Evolutionary conservation across 2,113 vertebrate species (phyloP).

Genomic region (Varanus salvator): DNA sequence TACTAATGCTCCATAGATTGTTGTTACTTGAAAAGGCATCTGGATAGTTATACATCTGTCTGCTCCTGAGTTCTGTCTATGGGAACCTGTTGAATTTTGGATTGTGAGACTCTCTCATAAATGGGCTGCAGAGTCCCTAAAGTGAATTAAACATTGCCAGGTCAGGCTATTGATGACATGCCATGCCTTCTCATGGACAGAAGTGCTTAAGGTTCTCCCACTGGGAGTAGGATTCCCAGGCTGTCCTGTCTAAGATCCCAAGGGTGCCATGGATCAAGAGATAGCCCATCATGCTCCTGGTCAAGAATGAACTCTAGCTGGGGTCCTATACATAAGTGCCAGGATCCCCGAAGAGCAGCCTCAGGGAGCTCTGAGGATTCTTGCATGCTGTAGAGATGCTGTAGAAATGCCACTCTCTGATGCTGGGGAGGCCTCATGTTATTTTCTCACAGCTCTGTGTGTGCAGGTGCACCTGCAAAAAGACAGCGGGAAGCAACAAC

Average conservation of each 20-base stretch:
- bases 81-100: background rate
- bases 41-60: background rate
- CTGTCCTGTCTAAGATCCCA: too few relatives aligned
- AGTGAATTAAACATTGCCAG: background rate
- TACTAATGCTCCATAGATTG: too few relatives aligned
- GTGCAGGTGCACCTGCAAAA: background rate
- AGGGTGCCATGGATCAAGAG: too few relatives aligned
- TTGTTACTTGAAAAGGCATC: too few relatives aligned
- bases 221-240: background rate
- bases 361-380: background rate
- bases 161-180: background rate
- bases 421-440: background rate
- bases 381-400: background rate
- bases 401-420: background rate
- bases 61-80: background rate
- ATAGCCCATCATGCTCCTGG: background rate
- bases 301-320: too few relatives aligned
- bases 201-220: background rate
- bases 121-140: background rate
- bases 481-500: background rate
- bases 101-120: background rate
- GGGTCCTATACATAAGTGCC: background rate
- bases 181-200: too few relatives aligned
- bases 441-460: background rate
- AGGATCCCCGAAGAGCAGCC: background rate